Evolutionary conservation across 1,140 invertebrate genomes (phyloP).

Genomic region (Heliconius hermathena): DNA sequence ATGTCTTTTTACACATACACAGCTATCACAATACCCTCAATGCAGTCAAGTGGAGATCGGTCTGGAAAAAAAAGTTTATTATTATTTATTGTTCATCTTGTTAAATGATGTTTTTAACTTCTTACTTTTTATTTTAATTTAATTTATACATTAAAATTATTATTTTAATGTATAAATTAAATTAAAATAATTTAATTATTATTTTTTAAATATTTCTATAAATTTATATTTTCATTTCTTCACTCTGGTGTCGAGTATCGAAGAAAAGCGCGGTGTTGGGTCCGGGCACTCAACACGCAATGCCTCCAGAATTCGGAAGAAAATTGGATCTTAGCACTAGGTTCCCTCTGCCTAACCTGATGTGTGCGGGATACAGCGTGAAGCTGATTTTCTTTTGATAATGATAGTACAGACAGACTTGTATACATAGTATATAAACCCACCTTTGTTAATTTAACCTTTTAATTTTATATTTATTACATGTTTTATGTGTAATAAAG

Average conservation of each 20-base stretch:
- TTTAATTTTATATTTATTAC: no score
- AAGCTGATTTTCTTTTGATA: no score
- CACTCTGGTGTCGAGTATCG: neutral
- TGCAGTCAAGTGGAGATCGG: constrained; percentile 8
- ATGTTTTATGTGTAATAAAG: no score
- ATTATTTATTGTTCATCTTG: neutral
- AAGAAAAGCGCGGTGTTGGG: neutral
- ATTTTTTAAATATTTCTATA: neutral
- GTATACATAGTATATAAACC: no score
- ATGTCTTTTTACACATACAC: constrained; percentile 10
- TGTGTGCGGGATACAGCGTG: neutral
- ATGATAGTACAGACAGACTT: no score
- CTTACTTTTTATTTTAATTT: no score
- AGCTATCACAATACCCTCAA: neutral
- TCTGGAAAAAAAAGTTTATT: neutral
- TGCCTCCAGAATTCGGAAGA: neutral
- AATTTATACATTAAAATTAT: no score
- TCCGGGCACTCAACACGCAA: neutral
- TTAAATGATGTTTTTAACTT: no score
- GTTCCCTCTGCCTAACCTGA: neutral
- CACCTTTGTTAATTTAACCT: no score
- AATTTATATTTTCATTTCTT: neutral
- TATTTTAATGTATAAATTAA: no score
- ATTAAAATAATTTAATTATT: no score
- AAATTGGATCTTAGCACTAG: neutral